Evolutionary conservation across 2,113 vertebrate genomes (phyloP).

Genomic region (Buteo buteo): DNA sequence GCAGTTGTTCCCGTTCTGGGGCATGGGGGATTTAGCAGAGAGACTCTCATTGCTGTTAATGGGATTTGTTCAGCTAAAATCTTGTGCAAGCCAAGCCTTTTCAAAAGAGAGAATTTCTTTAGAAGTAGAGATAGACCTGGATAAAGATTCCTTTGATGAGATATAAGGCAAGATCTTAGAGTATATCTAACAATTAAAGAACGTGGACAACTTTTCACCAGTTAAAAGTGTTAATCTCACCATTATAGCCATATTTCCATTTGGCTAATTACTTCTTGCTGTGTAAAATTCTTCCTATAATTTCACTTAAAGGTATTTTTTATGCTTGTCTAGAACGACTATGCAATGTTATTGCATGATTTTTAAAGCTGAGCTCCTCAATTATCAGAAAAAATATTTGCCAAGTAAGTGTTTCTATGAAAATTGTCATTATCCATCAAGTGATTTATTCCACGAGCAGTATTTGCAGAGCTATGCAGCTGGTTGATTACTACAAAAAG

Average conservation of each 20-base stretch:
- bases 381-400: conserved; percentile 52
- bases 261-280: conserved; percentile 43
- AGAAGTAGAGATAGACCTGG: conserved; percentile 21
- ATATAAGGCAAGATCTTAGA: conserved; percentile 26
- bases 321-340: background rate
- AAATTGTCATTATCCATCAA: conserved; percentile 1
- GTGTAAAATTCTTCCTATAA: conserved; percentile 18
- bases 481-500: conserved; percentile 17
- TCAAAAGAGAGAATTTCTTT: conserved; percentile 34
- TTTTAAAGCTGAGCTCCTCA: conserved; percentile 22
- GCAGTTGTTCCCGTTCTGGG: background rate
- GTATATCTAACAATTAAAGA: conserved; percentile 20
- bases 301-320: conserved; percentile 34
- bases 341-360: background rate
- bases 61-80: conserved; percentile 28
- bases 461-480: conserved; percentile 16
- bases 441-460: conserved; percentile 15
- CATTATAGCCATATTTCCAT: conserved; percentile 13
- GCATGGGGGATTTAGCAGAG: background rate
- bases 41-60: background rate
- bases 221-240: conserved; percentile 1
- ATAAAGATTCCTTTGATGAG: conserved; percentile 38
- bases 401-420: conserved; percentile 40
- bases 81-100: background rate
- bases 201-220: background rate